Percentiles rank a stretch among this genome's conserved stretches.
Conservation (phyloP, 2,888 invertebrate species). For the Andrena camellia region DNA sequence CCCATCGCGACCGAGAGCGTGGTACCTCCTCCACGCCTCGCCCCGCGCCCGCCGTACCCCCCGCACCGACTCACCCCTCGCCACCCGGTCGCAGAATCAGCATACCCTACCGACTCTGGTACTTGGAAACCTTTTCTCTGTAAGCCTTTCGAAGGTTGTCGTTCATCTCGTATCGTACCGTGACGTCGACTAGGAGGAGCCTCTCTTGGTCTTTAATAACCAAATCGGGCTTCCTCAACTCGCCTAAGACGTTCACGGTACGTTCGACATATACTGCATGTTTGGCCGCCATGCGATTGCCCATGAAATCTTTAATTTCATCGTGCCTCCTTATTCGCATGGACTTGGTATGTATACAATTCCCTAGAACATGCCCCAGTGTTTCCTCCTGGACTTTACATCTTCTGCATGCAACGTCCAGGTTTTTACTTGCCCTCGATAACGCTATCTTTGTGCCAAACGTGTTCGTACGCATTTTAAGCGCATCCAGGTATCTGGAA, state of each 20-base stretch:
- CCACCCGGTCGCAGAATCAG: no score
- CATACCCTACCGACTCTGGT: no score
- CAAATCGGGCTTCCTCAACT: constrained; percentile 6
- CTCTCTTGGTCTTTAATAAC: constrained; percentile 11
- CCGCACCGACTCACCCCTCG: no score
- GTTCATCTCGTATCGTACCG: constrained; percentile 36
- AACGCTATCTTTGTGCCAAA: background rate
- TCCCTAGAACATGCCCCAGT: background rate
- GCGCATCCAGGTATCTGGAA: background rate
- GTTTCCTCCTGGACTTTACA: background rate
- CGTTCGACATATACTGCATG: background rate
- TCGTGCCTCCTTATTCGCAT: constrained; percentile 19
- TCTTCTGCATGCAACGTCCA: background rate
- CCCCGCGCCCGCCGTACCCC: no score
- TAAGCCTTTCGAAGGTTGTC: background rate
- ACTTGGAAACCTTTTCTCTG: constrained; percentile 16
- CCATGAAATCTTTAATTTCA: constrained; percentile 1
- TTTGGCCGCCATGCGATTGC: background rate
- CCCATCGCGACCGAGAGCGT: no score
- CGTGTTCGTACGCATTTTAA: background rate
- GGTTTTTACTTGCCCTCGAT: background rate
- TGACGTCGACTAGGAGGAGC: constrained; percentile 42
- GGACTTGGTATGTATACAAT: background rate
- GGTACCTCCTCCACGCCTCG: no score
- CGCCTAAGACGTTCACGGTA: rapidly evolving